A percentile compares a stretch with the other conserved stretches of the same genome.
Conservation (phyloP, 2,113 vertebrate species). For the Oreochromis aureus region DNA sequence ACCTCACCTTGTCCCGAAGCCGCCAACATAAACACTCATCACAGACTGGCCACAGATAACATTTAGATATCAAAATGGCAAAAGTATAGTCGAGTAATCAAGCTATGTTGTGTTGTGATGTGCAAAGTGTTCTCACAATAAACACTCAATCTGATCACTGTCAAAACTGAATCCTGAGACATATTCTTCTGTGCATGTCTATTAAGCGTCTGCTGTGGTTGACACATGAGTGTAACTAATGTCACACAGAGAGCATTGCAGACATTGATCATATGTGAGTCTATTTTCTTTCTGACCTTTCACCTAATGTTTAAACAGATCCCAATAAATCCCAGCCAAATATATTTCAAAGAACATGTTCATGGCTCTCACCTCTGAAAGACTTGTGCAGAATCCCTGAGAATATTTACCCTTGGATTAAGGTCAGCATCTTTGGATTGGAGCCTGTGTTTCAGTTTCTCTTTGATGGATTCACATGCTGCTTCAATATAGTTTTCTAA, state of each 20-base stretch:
- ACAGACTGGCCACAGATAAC: background rate
- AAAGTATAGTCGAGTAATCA: background rate
- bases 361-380: background rate
- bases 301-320: background rate
- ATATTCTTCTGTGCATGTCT: background rate
- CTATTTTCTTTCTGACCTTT: conserved; percentile 12
- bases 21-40: background rate
- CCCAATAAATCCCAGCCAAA: background rate
- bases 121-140: background rate
- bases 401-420: conserved; percentile 26
- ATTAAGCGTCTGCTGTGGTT: background rate
- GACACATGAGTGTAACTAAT: background rate
- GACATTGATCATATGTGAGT: background rate
- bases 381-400: background rate
- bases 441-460: conserved; percentile 14
- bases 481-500: conserved; percentile 12
- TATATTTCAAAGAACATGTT: background rate
- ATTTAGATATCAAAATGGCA: background rate
- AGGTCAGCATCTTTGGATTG: background rate
- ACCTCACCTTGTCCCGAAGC: conserved; percentile 31
- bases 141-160: background rate
- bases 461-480: background rate
- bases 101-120: background rate
- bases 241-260: background rate
- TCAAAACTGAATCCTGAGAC: background rate